A percentile compares a stretch with the other conserved stretches of the same genome.
These are phyloP conservation scores for Dendrolimus punctatus DNA, from an alignment of 1,140 invertebrate genomes.

Conservation along the genomic window DNA sequence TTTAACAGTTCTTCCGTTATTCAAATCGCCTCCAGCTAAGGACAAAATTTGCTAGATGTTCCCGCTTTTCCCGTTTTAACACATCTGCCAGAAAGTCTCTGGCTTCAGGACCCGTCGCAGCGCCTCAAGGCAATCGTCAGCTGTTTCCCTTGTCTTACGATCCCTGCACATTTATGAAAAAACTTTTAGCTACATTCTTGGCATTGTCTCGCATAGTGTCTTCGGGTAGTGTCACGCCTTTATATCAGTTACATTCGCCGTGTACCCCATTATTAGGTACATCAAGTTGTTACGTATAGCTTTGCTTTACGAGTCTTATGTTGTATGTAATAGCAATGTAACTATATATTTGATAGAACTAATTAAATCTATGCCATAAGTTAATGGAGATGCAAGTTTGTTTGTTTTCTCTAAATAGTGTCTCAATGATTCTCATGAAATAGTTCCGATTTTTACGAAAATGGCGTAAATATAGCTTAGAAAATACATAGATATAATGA, in stretches of 20 bases:
- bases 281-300: not conserved
- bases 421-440: too few species aligned
- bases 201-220: slow-evolving; percentile 33
- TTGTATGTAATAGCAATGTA: not conserved
- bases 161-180: slow-evolving; percentile 65
- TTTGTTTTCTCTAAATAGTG: too few species aligned
- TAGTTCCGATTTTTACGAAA: too few species aligned
- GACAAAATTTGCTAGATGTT: slow-evolving; percentile 60
- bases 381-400: too few species aligned
- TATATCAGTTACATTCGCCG: not conserved
- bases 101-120: slow-evolving; percentile 15
- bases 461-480: too few species aligned
- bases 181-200: slow-evolving; percentile 62
- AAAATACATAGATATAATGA: too few species aligned
- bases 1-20: slow-evolving; percentile 41
- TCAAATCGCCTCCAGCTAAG: slow-evolving; percentile 43
- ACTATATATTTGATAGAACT: not conserved
- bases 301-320: not conserved
- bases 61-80: slow-evolving; percentile 57
- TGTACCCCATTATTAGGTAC: too few species aligned
- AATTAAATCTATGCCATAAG: too few species aligned
- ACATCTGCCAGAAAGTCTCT: slow-evolving; percentile 58
- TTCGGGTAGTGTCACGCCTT: not conserved
- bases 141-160: slow-evolving; percentile 37
- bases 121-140: slow-evolving; percentile 51